Base-by-base conservation (phyloP, 2,888 invertebrate genomes). In the Amphimallon solstitiale region DNA sequence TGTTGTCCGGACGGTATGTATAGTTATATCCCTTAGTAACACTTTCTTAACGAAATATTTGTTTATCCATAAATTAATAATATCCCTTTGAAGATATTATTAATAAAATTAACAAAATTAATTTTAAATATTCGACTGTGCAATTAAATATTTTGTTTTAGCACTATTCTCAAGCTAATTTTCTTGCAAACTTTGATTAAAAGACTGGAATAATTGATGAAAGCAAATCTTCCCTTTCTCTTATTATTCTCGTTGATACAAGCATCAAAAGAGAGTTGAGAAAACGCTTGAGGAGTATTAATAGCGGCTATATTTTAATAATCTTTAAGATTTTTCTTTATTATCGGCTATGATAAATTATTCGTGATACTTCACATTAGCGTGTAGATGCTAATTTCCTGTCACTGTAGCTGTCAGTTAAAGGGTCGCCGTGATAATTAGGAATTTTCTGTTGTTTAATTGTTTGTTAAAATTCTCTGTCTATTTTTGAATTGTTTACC, bases 361-460 rank as follows among this genome's bases (percentile, higher is more conserved):
- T 5, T 48, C 19, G 48, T 23, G 21, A 48, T 10, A 48, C 5
- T 23, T 23, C 21, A 21, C 23, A 12, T 23, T 48, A n/a, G 21
- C 23, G 23, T 12, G 3, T 21, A 1, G 48, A 48, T 23, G 10
- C 23, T 23, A 48, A 48, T 48, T 48, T 48, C 48, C 48, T 29
- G 48, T 23, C n/a, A 48, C 12, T 19, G 21, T 48, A 5, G 48
- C 40, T 40, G 12, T 40, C 40, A 14, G 9, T 40, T 40, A 12
- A 40, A 21, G 7, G 19, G 9, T 19, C n/a, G n/a, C 21, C 46
- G 46, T 21, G 21, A 21, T 48, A 48, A 48, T 48, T 48, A 48
- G 48, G 2, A 29, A 48, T 48, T 17, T n/a, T 48, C 21, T 12
- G 19, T 23, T 12, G 12, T 12, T 23, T 48, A 48, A 48, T 48